Evolutionary conservation across 1,140 invertebrate genomes (phyloP).

Genomic region (Drosophila elegans): DNA sequence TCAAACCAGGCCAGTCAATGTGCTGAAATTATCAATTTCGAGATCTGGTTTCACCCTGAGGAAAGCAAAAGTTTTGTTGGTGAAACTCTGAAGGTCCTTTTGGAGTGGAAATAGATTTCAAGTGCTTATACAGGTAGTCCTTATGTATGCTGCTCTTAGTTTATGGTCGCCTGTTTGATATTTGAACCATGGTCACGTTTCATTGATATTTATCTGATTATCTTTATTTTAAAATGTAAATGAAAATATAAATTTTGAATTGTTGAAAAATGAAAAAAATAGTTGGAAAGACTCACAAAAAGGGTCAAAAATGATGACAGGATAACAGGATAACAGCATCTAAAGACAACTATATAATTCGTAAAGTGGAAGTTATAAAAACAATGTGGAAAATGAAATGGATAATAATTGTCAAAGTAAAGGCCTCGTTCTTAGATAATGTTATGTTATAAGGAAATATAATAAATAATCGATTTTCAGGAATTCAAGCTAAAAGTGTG

Average conservation of each 20-base stretch:
- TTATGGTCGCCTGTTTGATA: conserved; percentile 14
- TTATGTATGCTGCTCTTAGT: accelerated
- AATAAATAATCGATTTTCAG: too few relatives aligned
- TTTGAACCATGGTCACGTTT: conserved; percentile 4
- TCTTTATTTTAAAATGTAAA: too few relatives aligned
- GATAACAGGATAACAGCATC: not conserved
- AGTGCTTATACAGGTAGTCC: not conserved
- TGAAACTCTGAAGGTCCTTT: not conserved
- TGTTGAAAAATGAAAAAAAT: too few relatives aligned
- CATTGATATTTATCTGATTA: not conserved
- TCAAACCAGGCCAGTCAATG: not conserved
- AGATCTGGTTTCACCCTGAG: not conserved
- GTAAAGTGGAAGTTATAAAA: not conserved
- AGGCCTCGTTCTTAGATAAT: too few relatives aligned
- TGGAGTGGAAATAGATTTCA: not conserved
- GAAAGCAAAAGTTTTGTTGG: not conserved
- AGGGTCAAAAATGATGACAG: too few relatives aligned
- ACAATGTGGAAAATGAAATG: not conserved
- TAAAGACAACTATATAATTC: not conserved
- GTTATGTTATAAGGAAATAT: too few relatives aligned
- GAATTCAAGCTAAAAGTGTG: too few relatives aligned
- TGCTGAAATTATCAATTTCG: too few relatives aligned
- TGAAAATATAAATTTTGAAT: too few relatives aligned
- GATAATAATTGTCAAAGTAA: too few relatives aligned
- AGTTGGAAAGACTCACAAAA: not conserved